Evolutionary conservation across 2,113 vertebrate genomes (phyloP).

Genomic region (Varanus komodoensis): DNA sequence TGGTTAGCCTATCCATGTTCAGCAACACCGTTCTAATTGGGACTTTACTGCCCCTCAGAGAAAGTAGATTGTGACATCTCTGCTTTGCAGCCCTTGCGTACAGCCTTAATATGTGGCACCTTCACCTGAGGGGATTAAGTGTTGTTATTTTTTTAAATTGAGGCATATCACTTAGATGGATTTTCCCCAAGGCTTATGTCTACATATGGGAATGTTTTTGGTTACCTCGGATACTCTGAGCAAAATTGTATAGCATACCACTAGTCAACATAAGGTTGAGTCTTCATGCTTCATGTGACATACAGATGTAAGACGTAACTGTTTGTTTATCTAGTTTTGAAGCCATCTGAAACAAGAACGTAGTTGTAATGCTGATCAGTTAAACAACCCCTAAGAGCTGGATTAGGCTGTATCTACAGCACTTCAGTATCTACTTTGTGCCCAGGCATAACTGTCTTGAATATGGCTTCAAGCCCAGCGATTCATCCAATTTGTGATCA

Average conservation of each 20-base stretch:
- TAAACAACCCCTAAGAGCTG: background rate
- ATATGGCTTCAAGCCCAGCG: background rate
- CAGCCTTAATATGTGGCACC: conserved; percentile 41
- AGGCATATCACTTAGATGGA: background rate
- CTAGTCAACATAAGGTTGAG: conserved; percentile 31
- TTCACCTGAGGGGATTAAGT: conserved; percentile 32
- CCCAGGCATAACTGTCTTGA: background rate
- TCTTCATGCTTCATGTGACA: conserved; percentile 32
- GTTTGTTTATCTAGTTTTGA: conserved; percentile 18
- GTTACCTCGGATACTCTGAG: conserved; percentile 27
- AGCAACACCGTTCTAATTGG: background rate
- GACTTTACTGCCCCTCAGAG: background rate
- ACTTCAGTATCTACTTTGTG: background rate
- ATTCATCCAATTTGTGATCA: too few species aligned
- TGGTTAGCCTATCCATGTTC: background rate
- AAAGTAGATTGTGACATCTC: background rate
- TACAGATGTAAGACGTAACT: conserved; percentile 34
- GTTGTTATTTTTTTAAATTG: conserved; percentile 38
- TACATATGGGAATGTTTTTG: conserved; percentile 34
- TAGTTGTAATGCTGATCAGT: conserved; percentile 37
- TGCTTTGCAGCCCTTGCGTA: conserved; percentile 15
- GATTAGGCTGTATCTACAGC: background rate
- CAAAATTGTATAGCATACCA: background rate
- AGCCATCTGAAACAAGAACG: background rate
- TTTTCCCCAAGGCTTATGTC: background rate